phyloP scores from a whole-genome alignment of 2,113 vertebrate genomes.

The Forbesichthys papilliferus region DNA sequence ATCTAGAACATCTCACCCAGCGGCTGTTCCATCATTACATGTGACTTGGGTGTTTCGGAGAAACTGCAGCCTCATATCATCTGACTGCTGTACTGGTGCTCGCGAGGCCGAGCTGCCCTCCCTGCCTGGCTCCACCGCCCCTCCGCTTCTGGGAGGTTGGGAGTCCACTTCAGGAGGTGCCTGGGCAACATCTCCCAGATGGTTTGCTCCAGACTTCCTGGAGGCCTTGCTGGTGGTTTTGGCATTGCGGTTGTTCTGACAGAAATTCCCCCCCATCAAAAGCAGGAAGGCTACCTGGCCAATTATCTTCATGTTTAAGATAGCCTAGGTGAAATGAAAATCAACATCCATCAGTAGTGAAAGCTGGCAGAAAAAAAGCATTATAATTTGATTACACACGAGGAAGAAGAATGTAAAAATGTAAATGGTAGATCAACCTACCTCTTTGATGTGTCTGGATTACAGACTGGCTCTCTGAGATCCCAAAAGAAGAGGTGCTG shows the following conservation, averaged over 20 bases:
- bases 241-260: conserved; percentile 69
- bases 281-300: conserved; percentile 62
- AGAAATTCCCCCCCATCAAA: conserved; percentile 58
- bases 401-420: not conserved
- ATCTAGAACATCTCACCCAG: conserved; percentile 60
- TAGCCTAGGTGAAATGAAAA: conserved; percentile 4
- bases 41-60: conserved; percentile 70
- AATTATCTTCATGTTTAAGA: conserved; percentile 68
- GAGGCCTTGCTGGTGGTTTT: conserved; percentile 54
- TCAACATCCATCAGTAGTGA: not conserved
- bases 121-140: conserved; percentile 41
- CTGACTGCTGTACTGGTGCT: conserved; percentile 47
- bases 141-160: conserved; percentile 31
- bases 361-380: not conserved
- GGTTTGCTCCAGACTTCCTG: conserved; percentile 54
- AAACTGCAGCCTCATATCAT: conserved; percentile 80
- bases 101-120: conserved; percentile 45
- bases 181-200: conserved; percentile 47
- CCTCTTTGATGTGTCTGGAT: conserved; percentile 46
- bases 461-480: conserved; percentile 19
- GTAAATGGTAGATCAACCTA: conserved; percentile 37
- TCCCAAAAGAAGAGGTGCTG: conserved; percentile 24
- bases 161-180: conserved; percentile 38
- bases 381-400: not conserved
- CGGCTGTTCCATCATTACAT: conserved; percentile 76